phyloP scores from a whole-genome alignment of 2,888 invertebrate species.

The Oscheius sp. region DNA sequence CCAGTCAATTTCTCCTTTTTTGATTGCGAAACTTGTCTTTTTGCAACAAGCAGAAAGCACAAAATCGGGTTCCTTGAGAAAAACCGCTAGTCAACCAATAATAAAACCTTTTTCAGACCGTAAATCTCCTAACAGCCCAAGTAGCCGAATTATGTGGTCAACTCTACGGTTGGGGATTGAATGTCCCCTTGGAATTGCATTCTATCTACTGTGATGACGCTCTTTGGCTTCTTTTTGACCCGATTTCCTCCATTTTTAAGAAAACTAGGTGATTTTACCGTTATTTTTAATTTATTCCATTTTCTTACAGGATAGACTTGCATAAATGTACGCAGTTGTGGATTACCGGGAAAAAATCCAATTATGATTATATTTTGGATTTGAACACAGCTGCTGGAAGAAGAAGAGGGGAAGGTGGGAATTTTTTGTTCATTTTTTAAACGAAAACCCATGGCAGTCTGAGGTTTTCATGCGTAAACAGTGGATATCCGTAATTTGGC shows the following conservation, averaged over 20 bases:
- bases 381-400: constrained; percentile 79
- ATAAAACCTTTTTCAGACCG: neutral
- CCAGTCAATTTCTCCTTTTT: too few species aligned
- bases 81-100: too few species aligned
- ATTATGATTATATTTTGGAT: constrained; percentile 90
- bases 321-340: constrained; percentile 7
- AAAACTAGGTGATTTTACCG: neutral
- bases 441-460: too few species aligned
- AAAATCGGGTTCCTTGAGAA: too few species aligned
- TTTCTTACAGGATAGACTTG: constrained; percentile 5
- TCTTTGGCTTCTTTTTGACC: constrained; percentile 33
- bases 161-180: constrained; percentile 1
- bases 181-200: constrained; percentile 2
- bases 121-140: constrained; percentile 17
- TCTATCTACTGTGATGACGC: constrained; percentile 28
- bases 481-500: too few species aligned
- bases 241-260: constrained; percentile 15
- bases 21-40: too few species aligned
- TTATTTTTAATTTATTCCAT: neutral
- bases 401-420: constrained; percentile 38
- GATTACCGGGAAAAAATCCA: constrained; percentile 81
- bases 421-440: constrained; percentile 2
- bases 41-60: too few species aligned
- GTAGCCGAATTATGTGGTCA: constrained; percentile 27
- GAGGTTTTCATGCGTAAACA: too few species aligned